Base-by-base conservation (phyloP, 1,140 invertebrate species). In the Eurosta solidaginis region DNA sequence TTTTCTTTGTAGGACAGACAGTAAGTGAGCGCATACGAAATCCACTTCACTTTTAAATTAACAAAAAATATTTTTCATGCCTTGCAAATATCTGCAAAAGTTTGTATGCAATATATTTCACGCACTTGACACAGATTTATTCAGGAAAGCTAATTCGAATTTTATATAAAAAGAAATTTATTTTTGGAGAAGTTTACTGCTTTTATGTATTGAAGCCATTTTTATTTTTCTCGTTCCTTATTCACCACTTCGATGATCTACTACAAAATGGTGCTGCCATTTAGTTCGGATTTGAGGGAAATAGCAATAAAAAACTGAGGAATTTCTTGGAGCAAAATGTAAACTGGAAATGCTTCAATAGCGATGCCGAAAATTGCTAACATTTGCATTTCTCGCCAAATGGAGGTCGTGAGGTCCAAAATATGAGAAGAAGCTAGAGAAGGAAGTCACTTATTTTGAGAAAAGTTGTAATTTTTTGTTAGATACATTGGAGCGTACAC, bases 221-320 rank as follows among this genome's bases (percentile, higher is more conserved):
- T 79, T 79, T 79, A 79, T 79, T 77, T 79, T 79, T 79, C 75
- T 77, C 47, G 63, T 29, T 79, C 63, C 74, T 44, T 77, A 76
- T 54, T 76, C 75, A 54, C 75, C 75, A 76, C 29, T 22, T 14
- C 29, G 22, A 52, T 27, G 20, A 17, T 17, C 44, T 10, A 59
- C 7, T 59, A 59, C 7, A n/a, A n/a, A n/a, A n/a, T n/a, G 44
- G 42, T 75, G 42, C 27, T 75, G 42, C 59, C 42, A 75, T 75
- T 49, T 22, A 2, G 9, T 12, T 17, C 1, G 10, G 17, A 49
- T 29, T 17, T n/a, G 4, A 17, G 14, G 7, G 1, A 29, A 40
- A 75, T 50, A 9, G 12, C 22, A 20, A 7, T 22, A 33, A 0
- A 4, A n/a, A 40, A 22, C 20, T 68, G 33, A 52, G 49, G 22